Evolutionary conservation across 2,113 vertebrate species (phyloP).

Genomic region (Pseudorhombus dupliciocellatus): DNA sequence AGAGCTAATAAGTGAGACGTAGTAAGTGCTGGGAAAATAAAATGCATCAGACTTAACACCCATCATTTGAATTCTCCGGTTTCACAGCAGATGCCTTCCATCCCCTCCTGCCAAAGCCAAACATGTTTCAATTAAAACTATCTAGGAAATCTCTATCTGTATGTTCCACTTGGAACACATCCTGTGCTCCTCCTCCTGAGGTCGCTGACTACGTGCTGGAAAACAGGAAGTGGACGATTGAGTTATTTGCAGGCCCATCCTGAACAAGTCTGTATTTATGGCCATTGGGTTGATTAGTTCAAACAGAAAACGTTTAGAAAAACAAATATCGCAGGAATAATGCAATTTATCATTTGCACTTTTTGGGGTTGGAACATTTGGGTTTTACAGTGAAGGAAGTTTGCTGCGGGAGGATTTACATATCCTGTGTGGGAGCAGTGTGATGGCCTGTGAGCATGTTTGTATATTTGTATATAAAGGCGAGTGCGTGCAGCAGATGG

Average conservation of each 20-base stretch:
- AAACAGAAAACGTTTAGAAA: not conserved
- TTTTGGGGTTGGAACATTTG: constrained; percentile 3
- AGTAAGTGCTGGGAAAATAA: not conserved
- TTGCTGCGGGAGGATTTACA: constrained; percentile 27
- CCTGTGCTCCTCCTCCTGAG: constrained; percentile 75
- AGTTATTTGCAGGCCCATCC: constrained; percentile 75
- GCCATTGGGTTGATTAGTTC: constrained; percentile 63
- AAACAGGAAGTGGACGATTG: constrained; percentile 79
- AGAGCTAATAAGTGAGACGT: not conserved
- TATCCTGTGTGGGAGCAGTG: constrained; percentile 26
- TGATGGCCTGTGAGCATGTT: constrained; percentile 17
- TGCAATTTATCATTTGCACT: constrained; percentile 6
- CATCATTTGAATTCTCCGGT: constrained; percentile 12
- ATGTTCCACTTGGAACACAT: constrained; percentile 71
- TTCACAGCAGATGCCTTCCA: constrained; percentile 53
- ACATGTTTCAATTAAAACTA: constrained; percentile 59
- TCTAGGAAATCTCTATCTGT: constrained; percentile 73
- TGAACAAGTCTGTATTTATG: constrained; percentile 64
- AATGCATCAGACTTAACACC: not conserved
- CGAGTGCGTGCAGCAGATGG: constrained; percentile 29
- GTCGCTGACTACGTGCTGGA: constrained; percentile 70
- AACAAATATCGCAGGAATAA: constrained; percentile 13
- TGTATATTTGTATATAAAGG: constrained; percentile 21
- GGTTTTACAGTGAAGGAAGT: constrained; percentile 6
- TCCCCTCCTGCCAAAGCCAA: constrained; percentile 38